phyloP scores from a whole-genome alignment of 1,140 invertebrate genomes.

The Drosophila pectinifera region DNA sequence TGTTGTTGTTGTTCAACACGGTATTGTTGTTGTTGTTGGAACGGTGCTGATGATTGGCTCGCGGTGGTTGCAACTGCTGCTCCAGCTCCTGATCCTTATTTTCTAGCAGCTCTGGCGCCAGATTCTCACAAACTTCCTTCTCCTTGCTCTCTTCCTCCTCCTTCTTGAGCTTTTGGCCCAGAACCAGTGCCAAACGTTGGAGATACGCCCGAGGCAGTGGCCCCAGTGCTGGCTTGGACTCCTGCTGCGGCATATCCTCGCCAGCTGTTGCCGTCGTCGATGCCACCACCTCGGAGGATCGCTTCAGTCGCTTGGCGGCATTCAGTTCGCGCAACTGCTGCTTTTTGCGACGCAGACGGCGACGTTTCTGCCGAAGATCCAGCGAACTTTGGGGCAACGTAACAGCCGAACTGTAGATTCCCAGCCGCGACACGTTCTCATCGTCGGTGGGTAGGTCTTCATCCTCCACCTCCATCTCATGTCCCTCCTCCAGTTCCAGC shows the following conservation, averaged over 20 bases:
- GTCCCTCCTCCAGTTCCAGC: slow-evolving; percentile 20
- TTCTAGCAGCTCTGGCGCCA: slow-evolving; percentile 32
- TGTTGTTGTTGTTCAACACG: slow-evolving; percentile 76
- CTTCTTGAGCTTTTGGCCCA: slow-evolving; percentile 41
- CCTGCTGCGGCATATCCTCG: slow-evolving; percentile 6
- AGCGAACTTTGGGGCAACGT: slow-evolving; percentile 50
- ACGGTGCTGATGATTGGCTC: slow-evolving; percentile 76
- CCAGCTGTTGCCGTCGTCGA: not conserved
- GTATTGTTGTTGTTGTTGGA: slow-evolving; percentile 74
- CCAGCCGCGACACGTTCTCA: slow-evolving; percentile 67
- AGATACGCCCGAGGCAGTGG: slow-evolving; percentile 56
- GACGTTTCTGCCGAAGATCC: slow-evolving; percentile 60
- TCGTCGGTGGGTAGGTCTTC: slow-evolving; percentile 58
- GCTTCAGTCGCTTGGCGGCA: slow-evolving; percentile 66
- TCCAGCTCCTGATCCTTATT: slow-evolving; percentile 14
- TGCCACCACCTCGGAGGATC: slow-evolving; percentile 35
- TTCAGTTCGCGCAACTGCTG: slow-evolving; percentile 63
- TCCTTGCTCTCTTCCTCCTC: slow-evolving; percentile 10
- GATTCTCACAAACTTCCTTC: slow-evolving; percentile 26
- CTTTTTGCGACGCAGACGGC: slow-evolving; percentile 62
- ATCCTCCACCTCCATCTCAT: slow-evolving; percentile 45
- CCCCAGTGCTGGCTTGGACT: slow-evolving; percentile 24
- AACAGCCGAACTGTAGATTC: slow-evolving; percentile 64
- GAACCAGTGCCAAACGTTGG: slow-evolving; percentile 48
- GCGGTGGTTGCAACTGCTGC: slow-evolving; percentile 33